Evolutionary conservation across 2,888 invertebrate genomes (phyloP).

Genomic region (Campopleginae sp.): DNA sequence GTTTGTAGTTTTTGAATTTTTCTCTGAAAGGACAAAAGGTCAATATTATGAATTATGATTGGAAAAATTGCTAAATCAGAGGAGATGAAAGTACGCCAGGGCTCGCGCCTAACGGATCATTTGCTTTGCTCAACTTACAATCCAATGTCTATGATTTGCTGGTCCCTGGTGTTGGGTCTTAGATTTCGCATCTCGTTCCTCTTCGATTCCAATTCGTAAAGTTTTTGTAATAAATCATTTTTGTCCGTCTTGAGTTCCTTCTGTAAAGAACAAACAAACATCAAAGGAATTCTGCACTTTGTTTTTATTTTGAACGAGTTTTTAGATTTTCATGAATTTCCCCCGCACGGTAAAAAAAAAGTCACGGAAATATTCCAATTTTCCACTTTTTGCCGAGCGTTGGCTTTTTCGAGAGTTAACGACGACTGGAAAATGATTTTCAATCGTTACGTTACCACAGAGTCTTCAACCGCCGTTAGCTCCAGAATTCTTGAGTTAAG

Average conservation of each 20-base stretch:
- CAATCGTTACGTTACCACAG: slow-evolving; percentile 54
- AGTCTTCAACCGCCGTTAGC: background rate
- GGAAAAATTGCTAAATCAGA: background rate
- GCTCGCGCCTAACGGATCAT: no score
- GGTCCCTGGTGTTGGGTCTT: slow-evolving; percentile 70
- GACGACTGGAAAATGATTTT: background rate
- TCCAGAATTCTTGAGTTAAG: slow-evolving; percentile 35
- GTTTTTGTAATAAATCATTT: slow-evolving; percentile 64
- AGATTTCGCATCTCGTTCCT: slow-evolving; percentile 65
- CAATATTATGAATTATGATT: no score
- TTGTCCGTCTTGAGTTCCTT: slow-evolving; percentile 68
- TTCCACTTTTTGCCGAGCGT: no score
- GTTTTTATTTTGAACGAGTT: background rate
- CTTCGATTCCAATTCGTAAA: slow-evolving; percentile 63
- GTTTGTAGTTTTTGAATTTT: slow-evolving; percentile 71
- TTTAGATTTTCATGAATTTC: background rate
- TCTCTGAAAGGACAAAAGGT: slow-evolving; percentile 66
- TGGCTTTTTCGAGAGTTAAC: background rate
- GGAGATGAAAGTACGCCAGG: no score
- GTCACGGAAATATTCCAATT: no score
- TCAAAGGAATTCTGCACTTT: background rate
- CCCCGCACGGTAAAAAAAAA: background rate
- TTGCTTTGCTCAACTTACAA: slow-evolving; percentile 57
- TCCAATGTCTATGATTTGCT: slow-evolving; percentile 69
- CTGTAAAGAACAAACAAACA: slow-evolving; percentile 60